These are phyloP conservation scores for Tichodroma muraria DNA, from an alignment of 2,113 vertebrate species.

Conservation along the genomic window DNA sequence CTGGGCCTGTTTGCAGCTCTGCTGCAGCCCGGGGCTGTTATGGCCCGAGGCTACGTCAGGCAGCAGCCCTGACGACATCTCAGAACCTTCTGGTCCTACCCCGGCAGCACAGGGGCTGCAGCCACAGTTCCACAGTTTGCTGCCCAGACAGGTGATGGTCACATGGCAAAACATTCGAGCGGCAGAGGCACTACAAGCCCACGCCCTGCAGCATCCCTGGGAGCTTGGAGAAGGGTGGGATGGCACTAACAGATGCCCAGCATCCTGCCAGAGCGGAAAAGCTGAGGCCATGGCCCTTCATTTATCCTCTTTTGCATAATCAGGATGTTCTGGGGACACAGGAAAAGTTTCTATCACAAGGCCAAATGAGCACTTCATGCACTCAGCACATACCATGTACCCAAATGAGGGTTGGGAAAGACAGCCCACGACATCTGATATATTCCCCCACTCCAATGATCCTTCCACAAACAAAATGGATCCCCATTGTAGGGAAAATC, in stretches of 20 bases:
- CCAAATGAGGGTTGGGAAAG: neutral
- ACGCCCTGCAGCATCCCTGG: neutral
- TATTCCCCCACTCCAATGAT: rapidly evolving
- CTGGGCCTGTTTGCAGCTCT: neutral
- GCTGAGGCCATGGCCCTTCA: neutral
- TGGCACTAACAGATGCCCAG: neutral
- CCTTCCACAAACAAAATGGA: neutral
- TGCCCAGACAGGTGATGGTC: neutral
- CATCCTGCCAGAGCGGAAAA: neutral
- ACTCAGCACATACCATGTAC: rapidly evolving
- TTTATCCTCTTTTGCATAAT: neutral
- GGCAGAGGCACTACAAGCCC: neutral
- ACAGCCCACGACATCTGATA: neutral
- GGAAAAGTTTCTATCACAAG: neutral
- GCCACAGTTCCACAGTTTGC: neutral
- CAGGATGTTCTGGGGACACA: neutral
- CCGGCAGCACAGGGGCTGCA: neutral
- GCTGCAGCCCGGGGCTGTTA: neutral
- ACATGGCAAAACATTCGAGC: neutral
- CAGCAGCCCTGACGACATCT: neutral
- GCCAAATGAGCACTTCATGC: rapidly evolving
- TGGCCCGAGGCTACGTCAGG: neutral
- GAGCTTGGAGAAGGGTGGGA: neutral
- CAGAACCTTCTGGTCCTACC: neutral
- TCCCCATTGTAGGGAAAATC: neutral